These are phyloP conservation scores for Tenthredo distinguenda DNA, from an alignment of 2,888 invertebrate species.

Conservation along the genomic window DNA sequence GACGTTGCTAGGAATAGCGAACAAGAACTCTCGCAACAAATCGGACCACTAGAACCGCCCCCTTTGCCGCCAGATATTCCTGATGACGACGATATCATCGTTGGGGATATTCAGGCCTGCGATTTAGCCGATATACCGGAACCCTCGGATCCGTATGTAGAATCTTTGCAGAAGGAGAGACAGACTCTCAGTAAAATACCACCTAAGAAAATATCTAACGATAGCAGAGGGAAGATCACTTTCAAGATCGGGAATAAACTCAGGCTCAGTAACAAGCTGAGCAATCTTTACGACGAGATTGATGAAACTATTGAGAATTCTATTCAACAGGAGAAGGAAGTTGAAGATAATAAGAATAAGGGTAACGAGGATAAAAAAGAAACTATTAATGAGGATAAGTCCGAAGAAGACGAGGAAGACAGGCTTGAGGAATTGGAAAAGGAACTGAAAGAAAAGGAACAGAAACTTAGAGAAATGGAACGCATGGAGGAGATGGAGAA, in stretches of 20 bases:
- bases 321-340: slow-evolving; percentile 64
- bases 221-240: slow-evolving; percentile 73
- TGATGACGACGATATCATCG: slow-evolving; percentile 70
- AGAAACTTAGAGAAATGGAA: slow-evolving; percentile 68
- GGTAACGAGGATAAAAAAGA: slow-evolving; percentile 38
- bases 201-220: slow-evolving; percentile 72
- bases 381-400: slow-evolving; percentile 71
- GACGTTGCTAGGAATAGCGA: slow-evolving; percentile 84
- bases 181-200: slow-evolving; percentile 72
- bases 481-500: slow-evolving; percentile 64
- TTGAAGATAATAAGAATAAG: slow-evolving; percentile 56
- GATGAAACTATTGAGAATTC: slow-evolving; percentile 68
- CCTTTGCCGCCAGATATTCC: slow-evolving; percentile 70
- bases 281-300: slow-evolving; percentile 71
- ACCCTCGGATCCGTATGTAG: slow-evolving; percentile 72
- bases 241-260: slow-evolving; percentile 74
- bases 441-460: slow-evolving; percentile 62
- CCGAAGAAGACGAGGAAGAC: slow-evolving; percentile 74
- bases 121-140: slow-evolving; percentile 74
- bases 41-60: slow-evolving; percentile 72
- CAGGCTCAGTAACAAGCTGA: slow-evolving; percentile 71
- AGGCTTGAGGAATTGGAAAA: slow-evolving; percentile 72
- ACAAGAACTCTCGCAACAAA: slow-evolving; percentile 74
- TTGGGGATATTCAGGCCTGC: slow-evolving; percentile 71
- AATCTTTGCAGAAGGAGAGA: slow-evolving; percentile 73